These are phyloP conservation scores for Sminthurinus signatus DNA, from an alignment of 1,140 invertebrate genomes.

Conservation along the genomic window DNA sequence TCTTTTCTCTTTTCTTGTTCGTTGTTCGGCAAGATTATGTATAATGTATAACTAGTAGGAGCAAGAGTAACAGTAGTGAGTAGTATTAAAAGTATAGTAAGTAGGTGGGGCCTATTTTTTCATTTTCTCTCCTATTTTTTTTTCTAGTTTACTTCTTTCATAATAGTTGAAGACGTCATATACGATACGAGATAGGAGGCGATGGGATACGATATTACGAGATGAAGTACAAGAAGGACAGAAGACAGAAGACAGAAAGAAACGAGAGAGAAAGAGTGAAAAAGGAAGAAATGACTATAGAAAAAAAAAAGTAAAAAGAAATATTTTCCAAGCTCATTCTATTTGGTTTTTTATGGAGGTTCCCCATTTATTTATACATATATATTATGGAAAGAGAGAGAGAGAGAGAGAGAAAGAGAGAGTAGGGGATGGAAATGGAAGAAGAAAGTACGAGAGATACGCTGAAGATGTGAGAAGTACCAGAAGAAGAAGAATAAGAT, in stretches of 20 bases:
- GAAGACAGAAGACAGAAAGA: neutral
- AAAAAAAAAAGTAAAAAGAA: neutral
- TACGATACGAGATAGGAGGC: no score
- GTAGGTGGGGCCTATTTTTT: conserved; percentile 4
- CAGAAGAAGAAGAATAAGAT: no score
- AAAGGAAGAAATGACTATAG: neutral
- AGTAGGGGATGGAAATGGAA: neutral
- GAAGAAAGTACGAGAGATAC: no score
- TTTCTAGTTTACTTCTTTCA: conserved; percentile 1
- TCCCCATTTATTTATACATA: neutral
- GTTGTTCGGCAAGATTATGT: no score
- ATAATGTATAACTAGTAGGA: no score
- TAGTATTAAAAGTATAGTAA: no score
- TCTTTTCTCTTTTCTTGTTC: no score
- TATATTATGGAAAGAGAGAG: neutral
- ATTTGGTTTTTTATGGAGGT: neutral
- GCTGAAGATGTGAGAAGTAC: no score
- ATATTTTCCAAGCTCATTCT: conserved; percentile 11
- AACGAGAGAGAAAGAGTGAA: neutral
- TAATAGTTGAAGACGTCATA: neutral
- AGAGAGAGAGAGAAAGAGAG: neutral
- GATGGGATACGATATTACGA: no score
- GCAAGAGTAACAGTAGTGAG: no score
- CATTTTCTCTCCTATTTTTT: no score
- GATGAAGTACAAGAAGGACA: neutral